Base-by-base conservation (phyloP, 2,888 invertebrate species). In the Tipula confusa region DNA sequence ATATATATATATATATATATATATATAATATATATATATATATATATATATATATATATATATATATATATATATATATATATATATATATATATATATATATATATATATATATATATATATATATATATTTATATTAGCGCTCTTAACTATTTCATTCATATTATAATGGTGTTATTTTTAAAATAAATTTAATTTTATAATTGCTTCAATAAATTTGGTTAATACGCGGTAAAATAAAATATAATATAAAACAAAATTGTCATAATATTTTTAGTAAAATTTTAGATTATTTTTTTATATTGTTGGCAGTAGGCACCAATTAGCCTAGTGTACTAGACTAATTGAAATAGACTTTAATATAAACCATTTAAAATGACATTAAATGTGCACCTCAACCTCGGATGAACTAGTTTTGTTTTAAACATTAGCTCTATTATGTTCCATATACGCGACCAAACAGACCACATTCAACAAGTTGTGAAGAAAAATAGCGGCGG, bases 121-220 rank as follows among this genome's bases (percentile, higher is more conserved):
- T 6, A 7, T 24, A 43, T 43, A 3, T 43, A 36, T 11, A 15
- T 15, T 64, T 6, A 7, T 24, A 11, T 64, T 64, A n/a, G n/a
- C n/a, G 64, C 11, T 64, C 11, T 64, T 64, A 18, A 64, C 64
- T 64, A 64, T 64, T 64, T 64, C 24, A 64, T 64, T 64, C 64
- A 33, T 33, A n/a, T n/a, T n/a, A 64, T 64, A 64, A 18, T 64
- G 64, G 24, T 24, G 24, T 64, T 64, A 24, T 64, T 2, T 24
- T 64, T 24, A 64, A 64, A 64, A 64, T 64, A 64, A 64, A 64
- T 64, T 64, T 9, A 64, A 64, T 64, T 64, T 64, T 64, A 64
- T 64, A 64, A 64, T 64, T 64, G 64, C 64, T 64, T 6, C 9
- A 64, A 64, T 64, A 64, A 64, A 64, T 64, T 64, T 64, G 7